These are phyloP conservation scores for Acestrorhynchus altus DNA, from an alignment of 2,797 vertebrate genomes.

Conservation along the genomic window DNA sequence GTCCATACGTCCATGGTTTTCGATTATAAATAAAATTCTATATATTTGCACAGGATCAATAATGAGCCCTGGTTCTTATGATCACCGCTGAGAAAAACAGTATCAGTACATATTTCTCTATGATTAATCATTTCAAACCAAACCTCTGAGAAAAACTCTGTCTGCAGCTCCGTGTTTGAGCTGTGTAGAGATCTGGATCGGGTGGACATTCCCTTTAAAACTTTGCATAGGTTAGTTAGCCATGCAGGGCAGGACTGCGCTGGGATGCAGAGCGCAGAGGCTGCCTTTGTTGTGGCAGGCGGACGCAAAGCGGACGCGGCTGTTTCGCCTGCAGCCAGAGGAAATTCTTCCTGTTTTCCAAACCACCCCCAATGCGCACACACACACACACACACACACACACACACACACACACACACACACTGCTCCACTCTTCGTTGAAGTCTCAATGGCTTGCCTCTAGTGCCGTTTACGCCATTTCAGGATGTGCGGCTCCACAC, in stretches of 20 bases:
- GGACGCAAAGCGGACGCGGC: conserved; percentile 69
- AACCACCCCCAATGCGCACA: conserved; percentile 20
- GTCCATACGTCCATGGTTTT: too few relatives aligned
- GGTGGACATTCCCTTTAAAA: too few relatives aligned
- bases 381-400: conserved; percentile 5
- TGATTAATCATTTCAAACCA: too few relatives aligned
- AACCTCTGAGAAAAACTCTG: too few relatives aligned
- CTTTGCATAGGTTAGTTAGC: conserved; percentile 55
- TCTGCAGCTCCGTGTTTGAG: too few relatives aligned
- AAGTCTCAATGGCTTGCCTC: conserved; percentile 56
- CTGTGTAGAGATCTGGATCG: too few relatives aligned
- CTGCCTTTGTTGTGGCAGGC: conserved; percentile 72
- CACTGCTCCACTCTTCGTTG: conserved; percentile 44
- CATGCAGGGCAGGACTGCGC: conserved; percentile 65
- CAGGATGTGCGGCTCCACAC: conserved; percentile 52
- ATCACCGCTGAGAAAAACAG: too few relatives aligned
- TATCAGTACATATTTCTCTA: too few relatives aligned
- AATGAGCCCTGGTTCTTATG: too few relatives aligned
- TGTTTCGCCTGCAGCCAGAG: conserved; percentile 69
- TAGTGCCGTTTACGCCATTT: conserved; percentile 55
- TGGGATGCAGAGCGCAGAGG: conserved; percentile 52
- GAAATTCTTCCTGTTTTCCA: conserved; percentile 64
- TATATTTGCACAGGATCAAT: too few relatives aligned
- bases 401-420: not conserved
- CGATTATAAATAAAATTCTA: too few relatives aligned